These are phyloP conservation scores for Cochlearius cochlearius DNA, from an alignment of 2,113 vertebrate species.

Conservation along the genomic window DNA sequence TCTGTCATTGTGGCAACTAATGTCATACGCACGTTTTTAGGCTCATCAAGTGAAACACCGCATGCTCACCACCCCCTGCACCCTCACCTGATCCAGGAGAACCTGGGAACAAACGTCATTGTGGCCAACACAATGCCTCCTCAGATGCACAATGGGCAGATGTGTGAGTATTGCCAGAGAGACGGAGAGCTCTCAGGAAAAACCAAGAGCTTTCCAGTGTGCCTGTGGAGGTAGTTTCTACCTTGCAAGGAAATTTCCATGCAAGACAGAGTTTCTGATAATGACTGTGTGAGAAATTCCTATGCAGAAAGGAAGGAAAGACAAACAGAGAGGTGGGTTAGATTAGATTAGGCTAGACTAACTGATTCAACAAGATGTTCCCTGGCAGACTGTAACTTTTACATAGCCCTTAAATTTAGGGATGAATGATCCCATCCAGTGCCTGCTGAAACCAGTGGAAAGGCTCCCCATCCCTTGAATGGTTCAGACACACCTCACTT, in stretches of 20 bases:
- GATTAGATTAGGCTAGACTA: conserved; percentile 41
- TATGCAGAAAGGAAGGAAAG: conserved; percentile 35
- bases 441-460: not conserved
- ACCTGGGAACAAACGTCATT: conserved; percentile 94
- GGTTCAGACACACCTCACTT: not conserved
- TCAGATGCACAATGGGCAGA: conserved; percentile 94
- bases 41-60: conserved; percentile 89
- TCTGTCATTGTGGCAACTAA: not conserved
- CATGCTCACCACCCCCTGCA: conserved; percentile 94
- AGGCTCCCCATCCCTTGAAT: not conserved
- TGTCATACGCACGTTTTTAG: conserved; percentile 43
- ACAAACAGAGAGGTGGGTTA: conserved; percentile 1
- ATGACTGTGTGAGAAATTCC: conserved; percentile 9
- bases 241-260: not conserved
- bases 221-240: not conserved
- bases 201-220: not conserved
- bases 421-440: not conserved
- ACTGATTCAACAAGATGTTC: conserved; percentile 4
- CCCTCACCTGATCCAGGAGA: conserved; percentile 96
- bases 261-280: not conserved
- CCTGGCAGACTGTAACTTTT: not conserved
- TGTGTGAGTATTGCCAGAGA: conserved; percentile 84
- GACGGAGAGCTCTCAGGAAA: not conserved
- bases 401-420: not conserved
- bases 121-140: conserved; percentile 89